These are phyloP conservation scores for Polyodon spathula DNA, from an alignment of 2,113 vertebrate species.

Conservation along the genomic window DNA sequence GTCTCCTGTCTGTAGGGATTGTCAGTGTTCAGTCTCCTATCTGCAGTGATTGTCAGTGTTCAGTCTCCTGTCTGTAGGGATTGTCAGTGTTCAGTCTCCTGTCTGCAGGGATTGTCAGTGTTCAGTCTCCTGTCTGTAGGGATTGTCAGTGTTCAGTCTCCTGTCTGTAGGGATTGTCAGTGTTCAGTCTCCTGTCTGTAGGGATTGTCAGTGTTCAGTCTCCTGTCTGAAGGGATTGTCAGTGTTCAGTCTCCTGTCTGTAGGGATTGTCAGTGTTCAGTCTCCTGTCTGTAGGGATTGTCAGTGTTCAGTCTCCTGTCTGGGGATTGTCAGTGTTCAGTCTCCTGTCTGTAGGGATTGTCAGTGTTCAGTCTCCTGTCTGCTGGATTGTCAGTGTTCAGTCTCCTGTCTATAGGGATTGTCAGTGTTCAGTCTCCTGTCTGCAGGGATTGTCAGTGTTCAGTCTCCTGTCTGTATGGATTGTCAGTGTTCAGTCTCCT, in stretches of 20 bases:
- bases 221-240: too few species aligned
- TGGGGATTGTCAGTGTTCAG: constrained; percentile 1
- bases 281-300: too few species aligned
- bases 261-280: neutral
- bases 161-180: neutral
- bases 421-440: neutral
- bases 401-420: too few species aligned
- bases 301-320: neutral
- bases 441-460: neutral
- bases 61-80: neutral
- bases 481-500: neutral
- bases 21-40: too few species aligned
- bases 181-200: neutral
- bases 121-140: neutral
- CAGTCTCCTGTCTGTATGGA: too few species aligned
- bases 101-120: neutral
- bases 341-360: too few species aligned
- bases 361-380: neutral
- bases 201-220: neutral
- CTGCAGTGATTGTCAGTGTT: constrained; percentile 3
- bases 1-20: neutral
- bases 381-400: neutral
- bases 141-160: neutral
- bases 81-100: too few species aligned
- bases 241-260: neutral